A percentile compares a stretch with the other conserved stretches of the same genome.
Conservation (phyloP, 2,888 invertebrate genomes). For the Caenorhabditis japonica region DNA sequence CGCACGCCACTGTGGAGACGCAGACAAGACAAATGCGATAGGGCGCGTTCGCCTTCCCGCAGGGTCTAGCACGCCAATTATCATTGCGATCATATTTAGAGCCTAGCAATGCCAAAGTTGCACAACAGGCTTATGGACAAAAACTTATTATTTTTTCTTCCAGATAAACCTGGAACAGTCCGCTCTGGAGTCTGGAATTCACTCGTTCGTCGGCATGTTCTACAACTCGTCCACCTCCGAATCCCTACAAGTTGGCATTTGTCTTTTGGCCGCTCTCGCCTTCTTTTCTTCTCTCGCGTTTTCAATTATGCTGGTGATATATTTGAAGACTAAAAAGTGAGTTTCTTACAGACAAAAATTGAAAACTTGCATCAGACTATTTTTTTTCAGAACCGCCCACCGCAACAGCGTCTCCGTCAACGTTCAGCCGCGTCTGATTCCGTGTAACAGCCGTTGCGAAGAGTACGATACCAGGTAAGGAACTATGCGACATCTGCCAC, state of each 20-base stretch:
- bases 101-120: too few species aligned
- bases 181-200: slow-evolving; percentile 25
- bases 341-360: background rate
- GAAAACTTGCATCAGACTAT: background rate
- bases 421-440: slow-evolving; percentile 46
- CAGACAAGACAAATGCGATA: too few species aligned
- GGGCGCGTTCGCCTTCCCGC: too few species aligned
- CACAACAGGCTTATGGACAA: too few species aligned
- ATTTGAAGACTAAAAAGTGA: slow-evolving; percentile 54
- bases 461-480: slow-evolving; percentile 41
- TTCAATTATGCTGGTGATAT: slow-evolving; percentile 50
- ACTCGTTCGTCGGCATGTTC: slow-evolving; percentile 31
- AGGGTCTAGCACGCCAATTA: too few species aligned
- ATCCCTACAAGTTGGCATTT: slow-evolving; percentile 56
- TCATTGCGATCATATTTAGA: too few species aligned
- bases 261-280: slow-evolving; percentile 59
- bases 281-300: slow-evolving; percentile 54
- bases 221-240: slow-evolving; percentile 40
- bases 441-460: slow-evolving; percentile 39
- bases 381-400: slow-evolving; percentile 15
- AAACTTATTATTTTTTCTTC: background rate
- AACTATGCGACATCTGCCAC: slow-evolving; percentile 13
- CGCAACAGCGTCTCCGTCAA: slow-evolving; percentile 35
- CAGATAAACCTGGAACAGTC: slow-evolving; percentile 31
- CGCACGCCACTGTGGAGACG: too few species aligned